phyloP scores from a whole-genome alignment of 2,113 vertebrate species.

The Castor canadensis region DNA sequence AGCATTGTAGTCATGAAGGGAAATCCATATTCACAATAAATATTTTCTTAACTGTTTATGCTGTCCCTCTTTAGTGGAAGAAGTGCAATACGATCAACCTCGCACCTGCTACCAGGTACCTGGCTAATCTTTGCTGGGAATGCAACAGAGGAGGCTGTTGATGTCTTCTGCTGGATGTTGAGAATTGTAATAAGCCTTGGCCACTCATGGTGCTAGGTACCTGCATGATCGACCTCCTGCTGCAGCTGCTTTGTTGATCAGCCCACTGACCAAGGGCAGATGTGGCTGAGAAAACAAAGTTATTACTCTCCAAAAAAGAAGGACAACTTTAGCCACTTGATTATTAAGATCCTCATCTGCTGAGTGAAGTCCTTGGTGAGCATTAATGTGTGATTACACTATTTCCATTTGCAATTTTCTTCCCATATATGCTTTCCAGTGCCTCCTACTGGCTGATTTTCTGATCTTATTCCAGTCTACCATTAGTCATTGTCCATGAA shows the following conservation, averaged over 20 bases:
- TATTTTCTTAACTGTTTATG: neutral
- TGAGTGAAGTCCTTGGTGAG: neutral
- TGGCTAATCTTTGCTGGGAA: conserved; percentile 7
- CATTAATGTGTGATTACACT: neutral
- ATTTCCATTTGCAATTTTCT: no score
- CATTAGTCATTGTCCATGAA: no score
- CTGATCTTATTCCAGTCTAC: no score
- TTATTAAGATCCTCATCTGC: neutral
- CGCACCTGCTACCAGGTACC: neutral
- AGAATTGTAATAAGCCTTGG: neutral
- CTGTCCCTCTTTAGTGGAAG: neutral
- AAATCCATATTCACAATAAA: conserved; percentile 10
- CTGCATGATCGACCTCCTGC: neutral
- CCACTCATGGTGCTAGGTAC: neutral
- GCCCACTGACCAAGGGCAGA: neutral
- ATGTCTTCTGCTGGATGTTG: neutral
- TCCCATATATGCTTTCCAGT: no score
- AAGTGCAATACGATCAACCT: neutral
- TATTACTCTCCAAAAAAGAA: neutral
- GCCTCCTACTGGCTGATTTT: no score
- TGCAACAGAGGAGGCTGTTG: neutral
- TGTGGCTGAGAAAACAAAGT: neutral
- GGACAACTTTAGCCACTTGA: neutral
- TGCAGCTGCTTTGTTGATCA: neutral
- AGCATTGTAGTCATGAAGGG: neutral